Base-by-base conservation (phyloP, 1,140 invertebrate species). In the Tetraneura akinire region DNA sequence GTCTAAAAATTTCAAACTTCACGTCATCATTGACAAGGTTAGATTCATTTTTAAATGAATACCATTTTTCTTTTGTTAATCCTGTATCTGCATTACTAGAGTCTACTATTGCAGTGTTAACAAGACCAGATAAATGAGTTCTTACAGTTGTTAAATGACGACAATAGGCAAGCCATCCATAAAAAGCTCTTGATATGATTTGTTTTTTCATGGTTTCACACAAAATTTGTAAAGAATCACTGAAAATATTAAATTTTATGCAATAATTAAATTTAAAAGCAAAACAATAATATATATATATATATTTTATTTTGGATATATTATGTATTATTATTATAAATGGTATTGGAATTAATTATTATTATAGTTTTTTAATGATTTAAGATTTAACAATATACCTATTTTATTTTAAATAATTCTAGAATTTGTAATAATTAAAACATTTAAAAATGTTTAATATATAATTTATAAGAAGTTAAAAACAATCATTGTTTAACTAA, bases 81-180 rank as follows among this genome's bases (percentile, higher is more conserved):
- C 92, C 92, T 57, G 85, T 85, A 21, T 88, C 86, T 18, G 85
- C 85, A 37, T 87, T 84, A 8, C 83, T 85, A 53, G 71, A 82
- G 26, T 81, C 73, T 11, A 91, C 86, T 81, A 92, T 92, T 80
- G 88, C 88, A 3, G 89, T 87, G 85, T 93, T 89, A 0, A 98
- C 94, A 13, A 97, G 87, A n/a, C 94, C 94, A 49, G 94, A 93
- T 37, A 98, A 88, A 87, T 98, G 96, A 0, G 93, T 96, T 51
- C 96, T 86, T 0, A 98, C 94, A 0, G 95, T 98, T 80, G 93
- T 92, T 82, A 98, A 86, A 85, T 98, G 96, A 16, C 96, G 87
- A 85, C 95, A 96, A 85, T 98, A 96, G 11, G 96, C 94, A 62
- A 97, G 86, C 96, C 95, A 98, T 76, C 96, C 96, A 86, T 98